Base-by-base conservation (phyloP, 1,140 invertebrate species). In the Tenebrio molitor region DNA sequence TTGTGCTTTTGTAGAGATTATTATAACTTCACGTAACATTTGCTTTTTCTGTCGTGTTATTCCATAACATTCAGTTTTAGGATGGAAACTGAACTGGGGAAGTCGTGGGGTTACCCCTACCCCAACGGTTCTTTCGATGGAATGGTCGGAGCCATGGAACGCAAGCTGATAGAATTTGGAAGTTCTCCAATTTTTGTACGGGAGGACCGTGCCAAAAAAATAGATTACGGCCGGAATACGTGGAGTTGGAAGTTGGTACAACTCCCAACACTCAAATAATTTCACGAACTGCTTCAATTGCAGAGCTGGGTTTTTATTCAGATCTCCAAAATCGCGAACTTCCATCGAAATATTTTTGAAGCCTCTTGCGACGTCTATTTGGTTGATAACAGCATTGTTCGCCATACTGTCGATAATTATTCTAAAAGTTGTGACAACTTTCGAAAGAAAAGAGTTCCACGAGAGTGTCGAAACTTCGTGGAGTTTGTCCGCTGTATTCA, bases 71-170 rank as follows among this genome's bases (percentile, higher is more conserved):
- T 1, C n/a, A 8, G 62, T 78, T 81, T 53, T 70, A 89, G 88
- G 7, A 87, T 88, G 42, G 81, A 87, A 65, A 79, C 90, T 14
- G 79, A 79, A 67, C 78, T 83, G 1, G 86, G 85, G 0, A 83
- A 84, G 53, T 88, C 89, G 2, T 91, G 90, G 90, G 90, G 91
- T 4, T 90, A 90, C 76, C 33, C 67, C 17, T 62, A 85, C 19
- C 82, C 86, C 17, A 89, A 91, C 80, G 89, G 89, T 0, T 85
- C 85, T n/a, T 90, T 88, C 72, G 90, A 90, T 74, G 90, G 90
- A 1, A 87, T 91, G 82, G 85, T 91, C n/a, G 89, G 89, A 0
- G 84, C 86, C 0, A 82, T 92, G 68, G 82, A 87, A 53, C 81
- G 84, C 12, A 86, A 85, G 10, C 79, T 86, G 50, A 85, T 88